Percentiles rank a stretch among this genome's conserved stretches.
These are phyloP conservation scores for Paralvinella palmiformis DNA, from an alignment of 1,140 invertebrate genomes.

Conservation along the genomic window DNA sequence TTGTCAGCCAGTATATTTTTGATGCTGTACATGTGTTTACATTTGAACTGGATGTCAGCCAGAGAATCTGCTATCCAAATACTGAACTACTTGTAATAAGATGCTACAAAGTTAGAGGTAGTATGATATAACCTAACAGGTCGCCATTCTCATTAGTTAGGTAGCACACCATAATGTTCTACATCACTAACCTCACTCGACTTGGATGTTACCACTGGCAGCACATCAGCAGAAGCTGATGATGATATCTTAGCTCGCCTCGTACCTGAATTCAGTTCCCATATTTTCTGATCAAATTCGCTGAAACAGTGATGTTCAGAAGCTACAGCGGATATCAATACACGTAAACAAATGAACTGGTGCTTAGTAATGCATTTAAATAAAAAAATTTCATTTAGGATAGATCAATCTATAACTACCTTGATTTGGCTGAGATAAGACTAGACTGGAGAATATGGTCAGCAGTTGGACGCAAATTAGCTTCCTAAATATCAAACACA, in stretches of 20 bases:
- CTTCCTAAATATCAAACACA: too few relatives aligned
- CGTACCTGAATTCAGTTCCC: slow-evolving; percentile 37
- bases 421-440: neutral
- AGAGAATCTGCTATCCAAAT: too few relatives aligned
- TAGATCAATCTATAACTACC: neutral
- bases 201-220: slow-evolving; percentile 42
- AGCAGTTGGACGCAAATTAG: neutral
- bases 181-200: slow-evolving; percentile 34
- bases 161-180: neutral
- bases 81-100: too few relatives aligned
- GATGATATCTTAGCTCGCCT: slow-evolving; percentile 31
- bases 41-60: too few relatives aligned
- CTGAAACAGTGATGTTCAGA: neutral
- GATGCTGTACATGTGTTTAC: too few relatives aligned
- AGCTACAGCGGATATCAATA: neutral
- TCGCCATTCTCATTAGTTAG: neutral
- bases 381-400: neutral
- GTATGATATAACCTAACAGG: too few relatives aligned
- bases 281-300: slow-evolving; percentile 28
- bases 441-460: neutral
- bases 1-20: too few relatives aligned
- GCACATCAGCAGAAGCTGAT: slow-evolving; percentile 26
- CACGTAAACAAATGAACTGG: too few relatives aligned
- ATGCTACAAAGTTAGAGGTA: too few relatives aligned
- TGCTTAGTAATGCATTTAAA: too few relatives aligned